Percentiles rank a stretch among this genome's conserved stretches.
Evolutionary conservation across 2,888 invertebrate species (phyloP).

Genomic region (Phymatocera aterrima): DNA sequence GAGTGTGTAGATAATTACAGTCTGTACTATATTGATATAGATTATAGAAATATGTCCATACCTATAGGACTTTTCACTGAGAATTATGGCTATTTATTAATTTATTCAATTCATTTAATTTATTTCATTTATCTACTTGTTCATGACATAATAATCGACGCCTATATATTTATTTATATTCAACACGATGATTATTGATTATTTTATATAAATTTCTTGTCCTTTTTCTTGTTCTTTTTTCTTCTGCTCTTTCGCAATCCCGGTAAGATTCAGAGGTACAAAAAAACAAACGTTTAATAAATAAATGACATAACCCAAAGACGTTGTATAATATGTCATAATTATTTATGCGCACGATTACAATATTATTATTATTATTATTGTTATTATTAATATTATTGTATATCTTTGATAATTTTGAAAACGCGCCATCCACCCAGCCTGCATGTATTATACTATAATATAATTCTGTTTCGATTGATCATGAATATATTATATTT

Average conservation of each 20-base stretch:
- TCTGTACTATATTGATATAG: conserved; percentile 49
- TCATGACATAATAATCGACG: conserved; percentile 27
- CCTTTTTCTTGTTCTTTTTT: background rate
- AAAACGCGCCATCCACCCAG: background rate
- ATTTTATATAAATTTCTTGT: background rate
- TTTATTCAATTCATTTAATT: conserved; percentile 7
- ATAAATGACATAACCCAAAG: background rate
- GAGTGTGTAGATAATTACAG: conserved; percentile 52
- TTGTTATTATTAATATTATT: background rate
- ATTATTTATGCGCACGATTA: conserved; percentile 5
- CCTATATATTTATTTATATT: conserved; percentile 1
- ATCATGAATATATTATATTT: too few species aligned
- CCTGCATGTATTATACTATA: too few species aligned
- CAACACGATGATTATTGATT: conserved; percentile 18
- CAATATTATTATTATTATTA: conserved; percentile 7
- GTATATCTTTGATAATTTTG: background rate
- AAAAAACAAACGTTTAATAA: conserved; percentile 19
- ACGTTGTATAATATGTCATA: background rate
- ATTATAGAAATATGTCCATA: conserved; percentile 52
- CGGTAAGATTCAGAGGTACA: conserved; percentile 29
- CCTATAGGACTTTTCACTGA: conserved; percentile 48
- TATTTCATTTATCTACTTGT: conserved; percentile 3
- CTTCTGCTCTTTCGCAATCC: background rate
- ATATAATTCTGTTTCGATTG: too few species aligned
- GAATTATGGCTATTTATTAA: conserved; percentile 17